Evolutionary conservation across 2,888 invertebrate genomes (phyloP).

Genomic region (Chloroclystis v-ata): DNA sequence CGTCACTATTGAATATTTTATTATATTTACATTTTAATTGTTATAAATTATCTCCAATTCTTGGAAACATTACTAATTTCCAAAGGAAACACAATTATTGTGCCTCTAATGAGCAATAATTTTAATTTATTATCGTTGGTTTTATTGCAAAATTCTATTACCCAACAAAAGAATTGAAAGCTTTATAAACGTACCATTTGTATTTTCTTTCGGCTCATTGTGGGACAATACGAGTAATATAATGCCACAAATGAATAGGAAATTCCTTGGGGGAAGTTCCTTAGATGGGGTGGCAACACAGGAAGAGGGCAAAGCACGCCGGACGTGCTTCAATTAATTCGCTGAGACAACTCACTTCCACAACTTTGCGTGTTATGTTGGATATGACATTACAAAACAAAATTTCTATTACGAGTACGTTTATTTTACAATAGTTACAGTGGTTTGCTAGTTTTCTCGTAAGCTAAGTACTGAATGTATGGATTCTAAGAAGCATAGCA

Average conservation of each 20-base stretch:
- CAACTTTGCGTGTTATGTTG: neutral
- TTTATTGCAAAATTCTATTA: neutral
- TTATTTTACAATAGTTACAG: no score
- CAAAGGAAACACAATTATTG: no score
- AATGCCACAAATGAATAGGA: conserved; percentile 69
- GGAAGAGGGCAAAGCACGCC: conserved; percentile 48
- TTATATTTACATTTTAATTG: no score
- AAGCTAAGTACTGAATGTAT: no score
- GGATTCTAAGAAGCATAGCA: no score
- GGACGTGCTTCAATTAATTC: conserved; percentile 60
- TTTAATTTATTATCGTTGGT: neutral
- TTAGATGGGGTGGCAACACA: conserved; percentile 43
- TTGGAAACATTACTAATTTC: no score
- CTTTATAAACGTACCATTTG: conserved; percentile 55
- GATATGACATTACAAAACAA: neutral
- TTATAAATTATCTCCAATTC: no score
- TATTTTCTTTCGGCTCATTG: conserved; percentile 63
- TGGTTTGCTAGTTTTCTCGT: no score
- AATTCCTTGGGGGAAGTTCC: conserved; percentile 55
- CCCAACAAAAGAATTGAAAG: conserved; percentile 29
- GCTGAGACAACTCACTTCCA: conserved; percentile 11
- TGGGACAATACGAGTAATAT: conserved; percentile 67
- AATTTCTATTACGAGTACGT: neutral
- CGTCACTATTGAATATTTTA: no score
- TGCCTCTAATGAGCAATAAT: no score